These are phyloP conservation scores for Bellardia pandia DNA, from an alignment of 2,888 invertebrate species.

Conservation along the genomic window DNA sequence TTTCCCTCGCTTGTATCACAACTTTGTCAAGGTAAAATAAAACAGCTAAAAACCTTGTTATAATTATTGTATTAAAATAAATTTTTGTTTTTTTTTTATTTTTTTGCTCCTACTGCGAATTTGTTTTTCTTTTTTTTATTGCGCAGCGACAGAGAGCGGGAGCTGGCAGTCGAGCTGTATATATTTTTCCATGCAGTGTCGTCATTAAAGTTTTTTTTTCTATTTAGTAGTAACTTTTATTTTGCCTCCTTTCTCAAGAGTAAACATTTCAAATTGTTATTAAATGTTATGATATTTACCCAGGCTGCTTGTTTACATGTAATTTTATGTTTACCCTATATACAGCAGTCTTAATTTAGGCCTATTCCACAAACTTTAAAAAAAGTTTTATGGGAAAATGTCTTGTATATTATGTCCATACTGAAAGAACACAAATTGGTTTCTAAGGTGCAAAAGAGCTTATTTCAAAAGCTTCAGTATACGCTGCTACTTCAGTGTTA, in stretches of 20 bases:
- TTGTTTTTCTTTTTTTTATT: too few species aligned
- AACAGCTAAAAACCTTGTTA: slow-evolving; percentile 12
- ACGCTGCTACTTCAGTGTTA: too few species aligned
- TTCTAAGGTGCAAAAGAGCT: background rate
- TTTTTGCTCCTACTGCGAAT: background rate
- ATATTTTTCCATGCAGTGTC: background rate
- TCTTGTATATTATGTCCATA: too few species aligned
- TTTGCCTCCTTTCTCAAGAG: slow-evolving; percentile 18
- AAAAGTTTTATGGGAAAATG: background rate
- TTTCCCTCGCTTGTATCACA: background rate
- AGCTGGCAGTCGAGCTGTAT: background rate
- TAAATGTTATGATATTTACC: slow-evolving; percentile 32
- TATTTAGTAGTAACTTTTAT: slow-evolving; percentile 8
- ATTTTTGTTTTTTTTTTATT: background rate
- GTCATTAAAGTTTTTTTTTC: background rate
- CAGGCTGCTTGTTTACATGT: slow-evolving; percentile 2
- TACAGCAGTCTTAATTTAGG: background rate
- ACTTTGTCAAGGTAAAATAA: slow-evolving; percentile 47
- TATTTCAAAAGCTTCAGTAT: too few species aligned
- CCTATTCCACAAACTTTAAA: background rate
- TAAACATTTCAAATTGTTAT: slow-evolving; percentile 45
- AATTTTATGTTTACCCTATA: background rate
- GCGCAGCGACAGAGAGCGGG: background rate
- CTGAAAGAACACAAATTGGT: too few species aligned
- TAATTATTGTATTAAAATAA: slow-evolving; percentile 51